Evolutionary conservation across 2,888 invertebrate genomes (phyloP).

Genomic region (Agrotis clavis): DNA sequence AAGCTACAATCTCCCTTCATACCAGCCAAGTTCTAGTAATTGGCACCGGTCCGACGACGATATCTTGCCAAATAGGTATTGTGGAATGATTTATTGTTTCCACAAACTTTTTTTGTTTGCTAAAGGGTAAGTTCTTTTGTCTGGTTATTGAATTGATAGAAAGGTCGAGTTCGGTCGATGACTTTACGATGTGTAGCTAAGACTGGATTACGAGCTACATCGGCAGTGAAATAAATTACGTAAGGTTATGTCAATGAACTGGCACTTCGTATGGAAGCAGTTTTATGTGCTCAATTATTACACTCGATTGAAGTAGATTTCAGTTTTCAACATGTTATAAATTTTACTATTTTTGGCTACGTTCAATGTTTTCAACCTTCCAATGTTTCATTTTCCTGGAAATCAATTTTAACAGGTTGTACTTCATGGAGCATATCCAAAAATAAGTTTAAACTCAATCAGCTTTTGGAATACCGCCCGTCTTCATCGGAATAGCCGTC

Average conservation of each 20-base stretch:
- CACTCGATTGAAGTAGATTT: slow-evolving; percentile 24
- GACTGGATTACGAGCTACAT: slow-evolving; percentile 2
- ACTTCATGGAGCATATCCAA: slow-evolving; percentile 59
- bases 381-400: neutral
- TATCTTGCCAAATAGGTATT: slow-evolving; percentile 56
- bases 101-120: slow-evolving; percentile 10
- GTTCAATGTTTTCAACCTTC: neutral
- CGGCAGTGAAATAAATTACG: slow-evolving; percentile 23
- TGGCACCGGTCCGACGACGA: slow-evolving; percentile 47
- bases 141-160: slow-evolving; percentile 21
- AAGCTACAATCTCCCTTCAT: slow-evolving; percentile 17
- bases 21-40: slow-evolving; percentile 48
- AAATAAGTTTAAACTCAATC: slow-evolving; percentile 69
- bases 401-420: neutral
- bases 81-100: slow-evolving; percentile 47
- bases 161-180: slow-evolving; percentile 27
- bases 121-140: slow-evolving; percentile 31
- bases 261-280: slow-evolving; percentile 21
- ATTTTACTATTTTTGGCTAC: slow-evolving; percentile 4
- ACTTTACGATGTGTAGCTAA: slow-evolving; percentile 24
- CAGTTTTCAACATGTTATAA: neutral
- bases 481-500: slow-evolving; percentile 61
- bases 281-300: slow-evolving; percentile 48
- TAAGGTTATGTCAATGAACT: slow-evolving; percentile 24
- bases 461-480: slow-evolving; percentile 77